Conservation (phyloP, 2,888 invertebrate genomes). For the Drosophila macrospina region DNA sequence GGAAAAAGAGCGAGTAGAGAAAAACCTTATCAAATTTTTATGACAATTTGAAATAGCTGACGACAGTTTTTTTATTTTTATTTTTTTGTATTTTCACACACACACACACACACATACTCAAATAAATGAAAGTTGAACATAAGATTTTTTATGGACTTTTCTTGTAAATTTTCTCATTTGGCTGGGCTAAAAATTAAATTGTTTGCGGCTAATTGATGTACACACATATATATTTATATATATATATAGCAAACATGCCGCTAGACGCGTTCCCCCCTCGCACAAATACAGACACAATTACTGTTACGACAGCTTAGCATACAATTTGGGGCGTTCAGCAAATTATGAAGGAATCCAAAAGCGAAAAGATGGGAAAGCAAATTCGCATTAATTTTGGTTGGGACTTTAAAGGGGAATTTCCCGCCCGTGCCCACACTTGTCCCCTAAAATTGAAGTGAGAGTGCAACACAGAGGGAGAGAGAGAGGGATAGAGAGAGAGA, state of each 20-base stretch:
- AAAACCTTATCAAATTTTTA: slow-evolving; percentile 73
- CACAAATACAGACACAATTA: slow-evolving; percentile 42
- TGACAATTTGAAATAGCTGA: slow-evolving; percentile 76
- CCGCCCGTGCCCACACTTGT: neutral
- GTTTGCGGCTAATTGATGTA: slow-evolving; percentile 73
- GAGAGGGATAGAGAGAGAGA: too few species aligned
- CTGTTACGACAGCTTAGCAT: slow-evolving; percentile 63
- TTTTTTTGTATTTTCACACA: slow-evolving; percentile 21
- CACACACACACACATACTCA: neutral
- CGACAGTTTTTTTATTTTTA: slow-evolving; percentile 50
- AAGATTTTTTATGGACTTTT: slow-evolving; percentile 69
- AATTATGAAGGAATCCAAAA: slow-evolving; percentile 4
- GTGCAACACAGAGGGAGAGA: too few species aligned
- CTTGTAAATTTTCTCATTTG: slow-evolving; percentile 60
- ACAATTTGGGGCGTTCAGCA: slow-evolving; percentile 54
- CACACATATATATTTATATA: slow-evolving; percentile 31
- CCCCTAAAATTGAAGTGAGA: neutral
- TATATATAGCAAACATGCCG: slow-evolving; percentile 28
- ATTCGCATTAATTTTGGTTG: slow-evolving; percentile 17
- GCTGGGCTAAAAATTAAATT: slow-evolving; percentile 63
- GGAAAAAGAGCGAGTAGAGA: slow-evolving; percentile 45
- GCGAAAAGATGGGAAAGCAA: neutral
- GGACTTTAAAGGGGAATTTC: slow-evolving; percentile 3
- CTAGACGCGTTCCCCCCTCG: neutral
- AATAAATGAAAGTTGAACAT: slow-evolving; percentile 55